Conservation (phyloP, 2,888 invertebrate genomes). For the Pyrocoelia pectoralis region DNA sequence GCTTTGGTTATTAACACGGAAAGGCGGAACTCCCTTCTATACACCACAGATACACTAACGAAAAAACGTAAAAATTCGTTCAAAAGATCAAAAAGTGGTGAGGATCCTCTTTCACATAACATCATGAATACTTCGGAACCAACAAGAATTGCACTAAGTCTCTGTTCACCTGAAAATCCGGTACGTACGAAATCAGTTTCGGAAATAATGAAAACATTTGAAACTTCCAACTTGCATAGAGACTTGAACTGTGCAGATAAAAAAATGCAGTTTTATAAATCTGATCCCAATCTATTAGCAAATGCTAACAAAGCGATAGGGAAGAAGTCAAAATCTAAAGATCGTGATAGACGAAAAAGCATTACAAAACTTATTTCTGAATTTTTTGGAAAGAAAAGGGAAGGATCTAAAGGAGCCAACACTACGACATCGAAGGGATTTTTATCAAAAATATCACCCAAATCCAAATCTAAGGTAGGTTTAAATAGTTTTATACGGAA, state of each 20-base stretch:
- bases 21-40: conserved; percentile 50
- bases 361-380: conserved; percentile 85
- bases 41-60: conserved; percentile 54
- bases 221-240: conserved; percentile 12
- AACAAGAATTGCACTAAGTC: background rate
- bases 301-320: conserved; percentile 46
- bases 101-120: conserved; percentile 38
- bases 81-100: conserved; percentile 53
- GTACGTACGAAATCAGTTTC: conserved; percentile 53
- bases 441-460: conserved; percentile 68
- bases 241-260: conserved; percentile 6
- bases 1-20: conserved; percentile 51
- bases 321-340: conserved; percentile 63
- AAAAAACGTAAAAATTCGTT: conserved; percentile 52
- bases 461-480: conserved; percentile 70
- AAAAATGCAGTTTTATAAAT: conserved; percentile 51
- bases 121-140: conserved; percentile 14
- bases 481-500: background rate
- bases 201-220: conserved; percentile 43
- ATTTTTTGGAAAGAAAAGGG: conserved; percentile 80
- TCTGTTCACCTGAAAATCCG: conserved; percentile 13
- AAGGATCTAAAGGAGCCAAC: conserved; percentile 59
- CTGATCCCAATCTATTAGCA: conserved; percentile 57
- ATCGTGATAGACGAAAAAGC: conserved; percentile 78
- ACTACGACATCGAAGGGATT: conserved; percentile 57